Base-by-base conservation (phyloP, 2,113 vertebrate genomes). In the Tyto alba region DNA sequence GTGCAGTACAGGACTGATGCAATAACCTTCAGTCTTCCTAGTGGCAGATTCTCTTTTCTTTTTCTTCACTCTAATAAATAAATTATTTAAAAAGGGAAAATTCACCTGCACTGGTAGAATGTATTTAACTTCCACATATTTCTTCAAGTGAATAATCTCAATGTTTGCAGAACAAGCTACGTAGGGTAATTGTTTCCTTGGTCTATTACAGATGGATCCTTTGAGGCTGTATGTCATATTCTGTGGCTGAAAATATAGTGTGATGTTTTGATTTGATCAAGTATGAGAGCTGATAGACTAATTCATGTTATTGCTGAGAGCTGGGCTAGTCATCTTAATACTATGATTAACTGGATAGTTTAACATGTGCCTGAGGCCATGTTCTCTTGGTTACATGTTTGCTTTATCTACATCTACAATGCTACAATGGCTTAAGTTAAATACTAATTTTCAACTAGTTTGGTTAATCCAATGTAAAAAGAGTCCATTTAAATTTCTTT, bases 211-310 rank as follows among this genome's bases (percentile, higher is more conserved):
- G 47, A 64, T 80, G 34, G 32, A 25, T 81, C 64, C 29, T 75
- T 95, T 91, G 68, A 79, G 14, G 53, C 36, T 88, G 16, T 29
- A 19, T 57, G 21, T 25, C 83, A 15, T n/a, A 63, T 74, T 84
- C 88, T 62, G 56, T 45, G 48, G n/a, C 25, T 72, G 67, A 92
- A 94, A 66, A 88, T 80, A 45, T 45, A 66, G 21, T 52, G 66
- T 56, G 72, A 67, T 57, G 3, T 55, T 95, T 90, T 96, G 95
- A 94, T 94, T 88, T 97, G 95, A 96, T 97, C 92, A 92, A 91
- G 20, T 90, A 43, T 90, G 92, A 97, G 87, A 95, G 62, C 69
- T 95, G 87, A 88, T 95, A 93, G 76, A 89, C 73, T 92, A 94
- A 91, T 82, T 87, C 75, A 47, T 53, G 55, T 77, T 74, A 34